Conservation (phyloP, 2,797 vertebrate genomes). For the Acropternis orthonyx region DNA sequence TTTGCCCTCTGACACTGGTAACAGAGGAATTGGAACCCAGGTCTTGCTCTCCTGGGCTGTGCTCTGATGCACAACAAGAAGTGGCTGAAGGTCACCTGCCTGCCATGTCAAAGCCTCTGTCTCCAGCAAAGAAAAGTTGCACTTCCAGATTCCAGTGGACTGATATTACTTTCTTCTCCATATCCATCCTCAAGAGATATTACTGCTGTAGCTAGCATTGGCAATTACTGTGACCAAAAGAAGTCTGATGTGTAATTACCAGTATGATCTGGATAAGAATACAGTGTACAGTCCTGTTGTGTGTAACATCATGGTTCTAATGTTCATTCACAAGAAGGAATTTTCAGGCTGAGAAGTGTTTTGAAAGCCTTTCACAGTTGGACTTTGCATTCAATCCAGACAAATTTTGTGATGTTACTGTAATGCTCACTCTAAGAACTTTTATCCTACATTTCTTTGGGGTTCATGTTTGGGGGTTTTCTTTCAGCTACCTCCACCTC, state of each 20-base stretch:
- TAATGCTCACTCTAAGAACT: background rate
- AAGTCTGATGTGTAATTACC: background rate
- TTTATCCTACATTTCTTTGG: background rate
- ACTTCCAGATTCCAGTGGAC: background rate
- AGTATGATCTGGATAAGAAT: background rate
- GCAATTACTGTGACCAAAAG: background rate
- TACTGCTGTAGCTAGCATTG: background rate
- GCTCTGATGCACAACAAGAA: background rate
- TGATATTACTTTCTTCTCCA: background rate
- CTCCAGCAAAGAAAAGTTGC: background rate
- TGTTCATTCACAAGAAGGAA: background rate
- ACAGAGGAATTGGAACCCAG: background rate
- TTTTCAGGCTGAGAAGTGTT: background rate
- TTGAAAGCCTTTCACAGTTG: background rate
- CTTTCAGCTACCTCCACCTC: background rate
- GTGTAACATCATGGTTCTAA: background rate
- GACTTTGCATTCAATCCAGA: background rate
- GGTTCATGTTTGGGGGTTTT: background rate
- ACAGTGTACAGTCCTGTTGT: background rate
- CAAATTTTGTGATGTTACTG: background rate
- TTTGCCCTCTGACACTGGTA: background rate
- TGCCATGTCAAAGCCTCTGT: background rate
- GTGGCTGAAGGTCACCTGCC: background rate
- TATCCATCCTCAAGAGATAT: background rate
- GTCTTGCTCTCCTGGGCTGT: background rate